A percentile compares a stretch with the other conserved stretches of the same genome.
phyloP scores from a whole-genome alignment of 2,113 vertebrate species.

The Notarius quadriscutis region DNA sequence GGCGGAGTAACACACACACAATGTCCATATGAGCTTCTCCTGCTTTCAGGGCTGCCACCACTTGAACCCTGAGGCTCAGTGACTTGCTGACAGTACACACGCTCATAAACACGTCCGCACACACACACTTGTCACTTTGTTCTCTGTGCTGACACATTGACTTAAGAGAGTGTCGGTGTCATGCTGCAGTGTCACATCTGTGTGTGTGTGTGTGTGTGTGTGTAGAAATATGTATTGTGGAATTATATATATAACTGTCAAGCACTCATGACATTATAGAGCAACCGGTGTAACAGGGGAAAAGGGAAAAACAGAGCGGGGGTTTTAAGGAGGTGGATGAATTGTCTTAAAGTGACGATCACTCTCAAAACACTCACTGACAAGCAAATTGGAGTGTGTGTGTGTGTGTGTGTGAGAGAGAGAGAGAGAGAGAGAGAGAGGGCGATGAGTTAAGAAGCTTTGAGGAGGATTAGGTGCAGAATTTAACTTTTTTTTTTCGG shows the following conservation, averaged over 20 bases:
- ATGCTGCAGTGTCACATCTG: slow-evolving; percentile 30
- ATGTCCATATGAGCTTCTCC: slow-evolving; percentile 38
- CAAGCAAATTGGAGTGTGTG: slow-evolving; percentile 47
- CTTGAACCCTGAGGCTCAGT: slow-evolving; percentile 32
- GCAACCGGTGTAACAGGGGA: slow-evolving; percentile 25
- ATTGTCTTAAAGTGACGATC: slow-evolving; percentile 50
- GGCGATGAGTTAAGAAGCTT: slow-evolving; percentile 65
- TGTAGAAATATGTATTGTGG: slow-evolving; percentile 40
- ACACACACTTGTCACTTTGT: slow-evolving; percentile 23
- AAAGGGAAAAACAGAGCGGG: background rate
- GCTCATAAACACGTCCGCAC: slow-evolving; percentile 29
- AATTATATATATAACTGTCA: slow-evolving; percentile 37
- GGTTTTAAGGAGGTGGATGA: slow-evolving; percentile 43
- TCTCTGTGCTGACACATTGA: slow-evolving; percentile 30
- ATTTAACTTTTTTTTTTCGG: slow-evolving; percentile 70
- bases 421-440: background rate
- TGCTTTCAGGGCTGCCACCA: slow-evolving; percentile 33
- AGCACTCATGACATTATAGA: slow-evolving; percentile 7
- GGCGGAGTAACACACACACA: slow-evolving; percentile 32
- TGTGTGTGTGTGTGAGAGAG: background rate
- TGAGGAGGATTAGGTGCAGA: slow-evolving; percentile 74
- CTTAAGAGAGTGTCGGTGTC: slow-evolving; percentile 38
- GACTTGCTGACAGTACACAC: slow-evolving; percentile 26
- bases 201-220: background rate
- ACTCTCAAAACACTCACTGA: slow-evolving; percentile 53